Percentiles rank a stretch among this genome's conserved stretches.
Conservation (phyloP, 2,113 vertebrate species). For the Eurypyga helias region DNA sequence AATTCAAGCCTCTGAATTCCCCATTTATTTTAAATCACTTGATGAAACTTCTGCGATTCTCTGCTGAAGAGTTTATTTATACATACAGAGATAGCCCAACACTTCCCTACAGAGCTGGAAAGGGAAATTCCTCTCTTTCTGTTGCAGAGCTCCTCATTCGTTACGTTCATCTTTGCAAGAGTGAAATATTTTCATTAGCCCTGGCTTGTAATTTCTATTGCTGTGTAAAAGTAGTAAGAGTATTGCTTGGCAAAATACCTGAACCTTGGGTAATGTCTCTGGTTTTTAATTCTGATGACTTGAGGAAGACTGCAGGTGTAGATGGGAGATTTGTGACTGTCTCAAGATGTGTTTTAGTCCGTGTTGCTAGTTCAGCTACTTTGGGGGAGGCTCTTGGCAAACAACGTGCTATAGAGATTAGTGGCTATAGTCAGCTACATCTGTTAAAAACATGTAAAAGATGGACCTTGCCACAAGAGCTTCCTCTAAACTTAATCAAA, state of each 20-base stretch:
- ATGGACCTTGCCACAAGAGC: background rate
- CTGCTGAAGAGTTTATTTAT: background rate
- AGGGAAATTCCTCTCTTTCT: background rate
- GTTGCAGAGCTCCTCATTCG: background rate
- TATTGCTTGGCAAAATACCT: background rate
- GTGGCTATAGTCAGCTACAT: background rate
- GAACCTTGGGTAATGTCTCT: background rate
- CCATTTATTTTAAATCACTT: background rate
- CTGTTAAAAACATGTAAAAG: background rate
- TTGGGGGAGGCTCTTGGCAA: background rate
- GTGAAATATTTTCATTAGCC: background rate
- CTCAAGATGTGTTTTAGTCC: background rate
- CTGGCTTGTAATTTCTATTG: background rate
- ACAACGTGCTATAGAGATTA: background rate
- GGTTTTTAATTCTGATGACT: background rate
- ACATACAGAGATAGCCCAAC: background rate
- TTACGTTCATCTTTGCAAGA: background rate
- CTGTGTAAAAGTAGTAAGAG: background rate
- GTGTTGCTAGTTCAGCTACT: background rate
- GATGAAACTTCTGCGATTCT: background rate
- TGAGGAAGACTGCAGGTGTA: background rate
- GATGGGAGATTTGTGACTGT: background rate
- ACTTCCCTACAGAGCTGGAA: background rate
- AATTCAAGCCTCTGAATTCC: background rate
- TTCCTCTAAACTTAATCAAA: background rate